Evolutionary conservation across 2,888 invertebrate genomes (phyloP).

Genomic region (Branchinecta sandiegonensis): DNA sequence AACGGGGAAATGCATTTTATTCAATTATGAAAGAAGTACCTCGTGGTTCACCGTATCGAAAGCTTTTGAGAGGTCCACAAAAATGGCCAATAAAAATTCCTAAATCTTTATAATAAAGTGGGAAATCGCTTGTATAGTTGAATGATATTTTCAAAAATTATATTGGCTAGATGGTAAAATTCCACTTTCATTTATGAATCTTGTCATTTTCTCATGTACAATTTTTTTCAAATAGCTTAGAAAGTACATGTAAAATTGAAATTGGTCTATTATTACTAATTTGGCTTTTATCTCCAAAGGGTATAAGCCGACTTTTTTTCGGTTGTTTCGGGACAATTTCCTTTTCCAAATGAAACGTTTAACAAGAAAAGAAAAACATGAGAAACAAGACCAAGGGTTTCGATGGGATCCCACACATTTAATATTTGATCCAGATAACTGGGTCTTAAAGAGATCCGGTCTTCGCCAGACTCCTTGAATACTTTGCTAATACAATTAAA

Average conservation of each 20-base stretch:
- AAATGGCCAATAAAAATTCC: background rate
- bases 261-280: background rate
- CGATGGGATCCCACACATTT: no score
- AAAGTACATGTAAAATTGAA: background rate
- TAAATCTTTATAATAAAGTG: background rate
- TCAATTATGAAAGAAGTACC: background rate
- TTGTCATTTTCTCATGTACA: background rate
- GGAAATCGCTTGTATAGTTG: background rate
- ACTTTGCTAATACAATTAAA: no score
- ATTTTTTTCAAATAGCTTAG: conserved; percentile 1
- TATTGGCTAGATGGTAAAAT: background rate
- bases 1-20: background rate
- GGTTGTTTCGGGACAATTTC: background rate
- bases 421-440: no score
- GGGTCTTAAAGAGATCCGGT: no score
- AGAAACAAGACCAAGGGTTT: no score
- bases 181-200: background rate
- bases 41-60: background rate
- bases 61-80: conserved; percentile 4
- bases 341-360: conserved; percentile 6
- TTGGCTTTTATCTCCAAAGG: background rate
- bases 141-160: background rate
- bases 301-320: conserved; percentile 1
- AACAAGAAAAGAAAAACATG: no score
- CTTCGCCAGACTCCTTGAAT: no score